A percentile compares a stretch with the other conserved stretches of the same genome.
Conservation (phyloP, 2,797 vertebrate species). For the Periparus ater region DNA sequence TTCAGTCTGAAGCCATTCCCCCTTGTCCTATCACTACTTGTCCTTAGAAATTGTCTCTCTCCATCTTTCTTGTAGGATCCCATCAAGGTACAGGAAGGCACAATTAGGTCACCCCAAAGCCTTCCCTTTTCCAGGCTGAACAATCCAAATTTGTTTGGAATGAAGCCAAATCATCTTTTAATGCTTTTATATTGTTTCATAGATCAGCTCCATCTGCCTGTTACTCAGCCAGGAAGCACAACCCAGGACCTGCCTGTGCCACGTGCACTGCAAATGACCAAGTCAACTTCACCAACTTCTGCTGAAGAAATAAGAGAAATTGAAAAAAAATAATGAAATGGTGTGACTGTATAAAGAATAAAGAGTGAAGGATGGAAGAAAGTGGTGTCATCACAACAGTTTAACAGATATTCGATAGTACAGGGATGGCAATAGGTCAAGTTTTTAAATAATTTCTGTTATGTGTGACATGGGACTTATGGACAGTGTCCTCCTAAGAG, state of each 20-base stretch:
- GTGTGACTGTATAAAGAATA: not conserved
- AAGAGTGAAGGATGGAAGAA: not conserved
- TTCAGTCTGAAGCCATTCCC: not conserved
- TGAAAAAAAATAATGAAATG: not conserved
- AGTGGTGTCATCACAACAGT: not conserved
- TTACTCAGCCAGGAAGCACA: not conserved
- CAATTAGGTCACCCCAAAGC: not conserved
- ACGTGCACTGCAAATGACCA: not conserved
- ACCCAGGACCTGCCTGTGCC: not conserved
- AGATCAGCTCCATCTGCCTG: not conserved
- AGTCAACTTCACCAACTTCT: not conserved
- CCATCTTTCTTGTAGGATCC: not conserved
- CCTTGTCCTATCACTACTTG: not conserved
- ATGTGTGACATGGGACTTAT: not conserved
- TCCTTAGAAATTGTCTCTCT: too few relatives aligned
- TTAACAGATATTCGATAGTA: not conserved
- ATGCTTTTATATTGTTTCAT: not conserved
- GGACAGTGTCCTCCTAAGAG: not conserved
- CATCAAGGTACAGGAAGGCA: not conserved
- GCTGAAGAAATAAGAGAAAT: not conserved
- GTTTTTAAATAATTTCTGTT: not conserved
- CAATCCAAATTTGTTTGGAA: not conserved
- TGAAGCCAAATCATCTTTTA: not conserved
- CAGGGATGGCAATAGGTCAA: not conserved
- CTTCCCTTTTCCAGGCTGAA: not conserved